Base-by-base conservation (phyloP, 2,888 invertebrate genomes). In the Metopia argyrocephala region DNA sequence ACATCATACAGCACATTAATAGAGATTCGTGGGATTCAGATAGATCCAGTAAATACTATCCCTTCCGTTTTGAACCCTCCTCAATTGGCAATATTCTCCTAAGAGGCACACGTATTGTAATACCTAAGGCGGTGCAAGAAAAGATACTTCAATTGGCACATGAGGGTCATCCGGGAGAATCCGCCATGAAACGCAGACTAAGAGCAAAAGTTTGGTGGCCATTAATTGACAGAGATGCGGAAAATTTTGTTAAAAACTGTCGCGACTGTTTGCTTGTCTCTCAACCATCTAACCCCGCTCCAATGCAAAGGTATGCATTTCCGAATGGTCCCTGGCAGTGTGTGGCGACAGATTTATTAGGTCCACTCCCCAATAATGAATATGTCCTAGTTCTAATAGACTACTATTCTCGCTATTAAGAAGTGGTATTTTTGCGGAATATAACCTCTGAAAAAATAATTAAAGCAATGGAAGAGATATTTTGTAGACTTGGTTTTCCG, bases 251-350 rank as follows among this genome's bases (percentile, higher is more conserved):
- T 18, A 76, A 75, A 18, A 69, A 20, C 12, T 82, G 78, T 62
- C 64, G 68, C 0, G 78, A 80, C n/a, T 83, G 83, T 62, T 25
- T 80, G 5, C 28, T 83, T 23, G 75, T 83, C 23, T 78, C 78
- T 15, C 50, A 57, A 75, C 38, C 70, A n/a, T 31, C 57, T 3
- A 75, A 61, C 54, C 68, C 74, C 9, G 15, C 62, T 4, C 76
- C 76, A 0, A 68, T 71, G 70, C 50, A 70, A 5, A 76, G 79
- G 31, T 65, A 74, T 62, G 9, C 25, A 4, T 78, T 80, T 54
- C 80, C 75, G 5, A 66, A 79, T 75, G 66, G 82, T n/a, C 79
- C 76, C 5, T 82, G 76, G 76, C 61, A 76, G 57, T 74, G 64
- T 50, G 48, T 79, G 46, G 79, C 79, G 21, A 45, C 71, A 1